Evolutionary conservation across 2,113 vertebrate genomes (phyloP).

Genomic region (Sinocyclocheilus grahami): DNA sequence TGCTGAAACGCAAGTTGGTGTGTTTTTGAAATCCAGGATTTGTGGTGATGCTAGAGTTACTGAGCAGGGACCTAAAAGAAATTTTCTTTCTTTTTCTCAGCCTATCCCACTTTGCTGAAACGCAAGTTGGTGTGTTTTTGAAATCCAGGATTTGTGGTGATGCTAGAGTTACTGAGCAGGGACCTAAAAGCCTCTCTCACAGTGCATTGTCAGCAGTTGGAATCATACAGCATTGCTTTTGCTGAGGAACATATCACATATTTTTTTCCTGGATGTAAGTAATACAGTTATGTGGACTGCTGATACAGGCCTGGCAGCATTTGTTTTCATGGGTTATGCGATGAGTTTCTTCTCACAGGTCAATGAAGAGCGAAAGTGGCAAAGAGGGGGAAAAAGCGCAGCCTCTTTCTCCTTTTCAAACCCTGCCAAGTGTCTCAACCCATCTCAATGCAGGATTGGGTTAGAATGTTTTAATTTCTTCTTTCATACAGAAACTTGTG

Average conservation of each 20-base stretch:
- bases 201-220: conserved; percentile 42
- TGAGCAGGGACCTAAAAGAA: not conserved
- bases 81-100: not conserved
- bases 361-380: conserved; percentile 7
- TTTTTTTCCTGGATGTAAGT: not conserved
- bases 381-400: not conserved
- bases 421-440: conserved; percentile 40
- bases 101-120: not conserved
- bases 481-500: conserved; percentile 55
- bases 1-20: not conserved
- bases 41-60: not conserved
- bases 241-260: conserved; percentile 39
- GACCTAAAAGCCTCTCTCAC: not conserved
- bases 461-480: conserved; percentile 56
- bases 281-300: conserved; percentile 48
- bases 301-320: conserved; percentile 45
- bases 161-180: not conserved
- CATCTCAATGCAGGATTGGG: conserved; percentile 16
- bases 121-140: not conserved
- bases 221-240: conserved; percentile 15
- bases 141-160: not conserved
- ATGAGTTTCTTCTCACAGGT: conserved; percentile 39
- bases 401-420: conserved; percentile 21
- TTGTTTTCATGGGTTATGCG: conserved; percentile 49
- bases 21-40: not conserved